These are phyloP conservation scores for Escarpia spicata DNA, from an alignment of 2,888 invertebrate species.

Conservation along the genomic window DNA sequence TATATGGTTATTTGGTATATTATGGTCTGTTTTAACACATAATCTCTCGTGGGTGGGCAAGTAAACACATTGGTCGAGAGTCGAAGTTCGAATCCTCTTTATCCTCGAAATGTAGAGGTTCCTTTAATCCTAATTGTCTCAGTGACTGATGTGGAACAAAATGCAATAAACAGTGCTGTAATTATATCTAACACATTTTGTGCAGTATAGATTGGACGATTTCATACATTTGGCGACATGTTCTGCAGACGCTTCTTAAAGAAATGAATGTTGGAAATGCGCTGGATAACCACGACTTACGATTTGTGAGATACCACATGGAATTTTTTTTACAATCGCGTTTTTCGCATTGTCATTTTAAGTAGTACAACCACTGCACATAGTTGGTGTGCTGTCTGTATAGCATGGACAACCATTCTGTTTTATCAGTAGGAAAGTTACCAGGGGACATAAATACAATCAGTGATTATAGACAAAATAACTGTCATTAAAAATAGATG, in stretches of 20 bases:
- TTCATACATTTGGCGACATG: neutral
- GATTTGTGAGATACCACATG: neutral
- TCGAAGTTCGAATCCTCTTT: neutral
- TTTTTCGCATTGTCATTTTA: neutral
- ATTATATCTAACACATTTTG: neutral
- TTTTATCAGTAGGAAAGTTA: neutral
- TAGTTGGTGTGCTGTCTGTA: neutral
- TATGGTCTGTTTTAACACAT: neutral
- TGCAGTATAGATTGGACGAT: neutral
- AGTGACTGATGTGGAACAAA: neutral
- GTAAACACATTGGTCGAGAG: neutral
- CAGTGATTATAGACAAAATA: neutral
- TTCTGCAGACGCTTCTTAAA: neutral
- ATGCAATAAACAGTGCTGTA: neutral
- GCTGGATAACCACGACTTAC: neutral
- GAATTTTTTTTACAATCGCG: neutral
- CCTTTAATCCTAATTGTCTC: neutral
- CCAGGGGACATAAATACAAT: neutral
- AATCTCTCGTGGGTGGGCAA: neutral
- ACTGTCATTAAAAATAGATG: neutral
- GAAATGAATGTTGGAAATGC: neutral
- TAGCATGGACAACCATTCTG: neutral
- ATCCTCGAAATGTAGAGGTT: neutral
- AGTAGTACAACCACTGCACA: neutral
- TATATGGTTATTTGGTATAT: neutral